A percentile compares a stretch with the other conserved stretches of the same genome.
Evolutionary conservation across 2,888 invertebrate species (phyloP).

Genomic region (Lycia hirtaria): DNA sequence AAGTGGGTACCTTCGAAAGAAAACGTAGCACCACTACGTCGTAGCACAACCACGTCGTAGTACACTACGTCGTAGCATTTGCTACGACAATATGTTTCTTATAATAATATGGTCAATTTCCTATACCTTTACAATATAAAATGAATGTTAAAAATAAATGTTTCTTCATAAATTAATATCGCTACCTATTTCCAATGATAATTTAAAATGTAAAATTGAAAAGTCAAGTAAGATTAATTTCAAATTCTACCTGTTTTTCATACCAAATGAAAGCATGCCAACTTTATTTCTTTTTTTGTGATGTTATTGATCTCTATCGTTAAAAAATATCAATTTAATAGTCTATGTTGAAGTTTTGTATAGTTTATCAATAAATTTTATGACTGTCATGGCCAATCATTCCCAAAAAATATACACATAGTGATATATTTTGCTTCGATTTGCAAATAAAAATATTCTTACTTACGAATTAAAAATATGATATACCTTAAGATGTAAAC

Average conservation of each 20-base stretch:
- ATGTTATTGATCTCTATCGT: constrained; percentile 12
- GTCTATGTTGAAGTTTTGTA: constrained; percentile 38
- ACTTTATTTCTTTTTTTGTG: constrained; percentile 20
- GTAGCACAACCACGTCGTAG: too few species aligned
- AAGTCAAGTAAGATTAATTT: not conserved
- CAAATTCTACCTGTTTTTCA: not conserved
- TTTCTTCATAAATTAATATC: not conserved
- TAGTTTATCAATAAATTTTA: constrained; percentile 41
- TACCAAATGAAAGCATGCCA: constrained; percentile 9
- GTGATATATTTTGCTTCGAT: constrained; percentile 69
- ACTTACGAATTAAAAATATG: constrained; percentile 47
- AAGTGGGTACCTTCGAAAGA: constrained; percentile 31
- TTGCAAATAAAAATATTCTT: constrained; percentile 47
- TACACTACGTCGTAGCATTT: constrained; percentile 14
- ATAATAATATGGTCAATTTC: not conserved
- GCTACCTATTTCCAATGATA: not conserved
- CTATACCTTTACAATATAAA: not conserved
- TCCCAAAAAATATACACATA: constrained; percentile 58
- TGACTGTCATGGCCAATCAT: constrained; percentile 52
- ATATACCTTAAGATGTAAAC: constrained; percentile 67
- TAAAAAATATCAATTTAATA: constrained; percentile 34
- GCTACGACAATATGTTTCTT: constrained; percentile 6
- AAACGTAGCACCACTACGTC: constrained; percentile 28
- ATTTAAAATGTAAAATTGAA: not conserved
- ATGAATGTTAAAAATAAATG: not conserved